Evolutionary conservation across 2,797 vertebrate species (phyloP).

Genomic region (Euphonia xanthogaster): DNA sequence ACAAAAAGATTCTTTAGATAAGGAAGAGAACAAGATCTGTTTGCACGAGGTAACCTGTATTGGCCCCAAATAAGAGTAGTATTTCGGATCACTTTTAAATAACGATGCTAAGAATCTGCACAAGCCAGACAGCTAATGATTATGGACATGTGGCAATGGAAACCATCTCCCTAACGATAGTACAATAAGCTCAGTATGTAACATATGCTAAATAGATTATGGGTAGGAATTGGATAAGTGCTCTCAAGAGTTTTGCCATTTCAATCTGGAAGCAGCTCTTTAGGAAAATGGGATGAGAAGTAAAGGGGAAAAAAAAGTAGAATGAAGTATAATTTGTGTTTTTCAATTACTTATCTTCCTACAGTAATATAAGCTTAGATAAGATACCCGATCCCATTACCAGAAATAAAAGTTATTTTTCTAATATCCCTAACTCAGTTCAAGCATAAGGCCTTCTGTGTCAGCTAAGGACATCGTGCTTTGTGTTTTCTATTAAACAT

Average conservation of each 20-base stretch:
- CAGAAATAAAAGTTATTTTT: not conserved
- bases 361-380: not conserved
- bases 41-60: not conserved
- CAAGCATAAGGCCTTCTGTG: not conserved
- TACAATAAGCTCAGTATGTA: not conserved
- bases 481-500: not conserved
- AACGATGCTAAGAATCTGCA: not conserved
- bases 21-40: not conserved
- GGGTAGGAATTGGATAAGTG: not conserved
- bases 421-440: not conserved
- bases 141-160: not conserved
- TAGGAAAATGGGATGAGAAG: not conserved
- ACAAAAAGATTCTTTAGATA: not conserved
- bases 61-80: not conserved
- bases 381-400: not conserved
- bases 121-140: not conserved
- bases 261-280: not conserved
- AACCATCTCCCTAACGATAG: not conserved
- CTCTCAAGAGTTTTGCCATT: not conserved
- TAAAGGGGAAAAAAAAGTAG: not conserved
- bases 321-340: not conserved
- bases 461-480: rapidly evolving
- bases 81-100: not conserved
- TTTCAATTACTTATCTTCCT: not conserved
- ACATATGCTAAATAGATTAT: not conserved